Evolutionary conservation across 1,140 invertebrate genomes (phyloP).

Genomic region (Drosophila parabipectinata): DNA sequence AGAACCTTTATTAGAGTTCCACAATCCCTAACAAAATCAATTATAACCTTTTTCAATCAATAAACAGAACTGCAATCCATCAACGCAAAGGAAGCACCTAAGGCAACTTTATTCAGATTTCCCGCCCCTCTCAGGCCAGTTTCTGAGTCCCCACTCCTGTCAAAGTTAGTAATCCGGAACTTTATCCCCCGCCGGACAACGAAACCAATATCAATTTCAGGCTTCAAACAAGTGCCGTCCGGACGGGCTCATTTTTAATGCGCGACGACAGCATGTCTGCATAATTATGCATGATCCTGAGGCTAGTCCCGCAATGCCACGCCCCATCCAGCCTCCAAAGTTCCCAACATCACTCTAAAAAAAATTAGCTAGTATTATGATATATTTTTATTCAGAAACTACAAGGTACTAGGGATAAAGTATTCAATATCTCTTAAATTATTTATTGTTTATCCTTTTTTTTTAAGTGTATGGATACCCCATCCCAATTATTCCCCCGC

Average conservation of each 20-base stretch:
- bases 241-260: slow-evolving; percentile 71
- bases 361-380: background rate
- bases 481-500: slow-evolving; percentile 10
- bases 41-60: slow-evolving; percentile 5
- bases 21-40: slow-evolving; percentile 1
- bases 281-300: slow-evolving; percentile 77
- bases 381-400: background rate
- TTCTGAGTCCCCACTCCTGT: background rate
- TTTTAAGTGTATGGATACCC: slow-evolving; percentile 9
- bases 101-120: slow-evolving; percentile 7
- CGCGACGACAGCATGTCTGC: slow-evolving; percentile 70
- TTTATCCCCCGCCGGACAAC: slow-evolving; percentile 25
- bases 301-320: slow-evolving; percentile 23
- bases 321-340: background rate
- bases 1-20: background rate
- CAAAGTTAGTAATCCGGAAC: slow-evolving; percentile 31
- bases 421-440: background rate
- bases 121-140: background rate
- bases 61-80: slow-evolving; percentile 25
- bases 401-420: too few species aligned
- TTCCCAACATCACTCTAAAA: background rate
- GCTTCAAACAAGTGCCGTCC: slow-evolving; percentile 58
- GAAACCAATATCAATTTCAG: slow-evolving; percentile 73
- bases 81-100: slow-evolving; percentile 16
- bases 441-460: background rate